Base-by-base conservation (phyloP, 1,140 invertebrate species). In the Elysia chlorotica region DNA sequence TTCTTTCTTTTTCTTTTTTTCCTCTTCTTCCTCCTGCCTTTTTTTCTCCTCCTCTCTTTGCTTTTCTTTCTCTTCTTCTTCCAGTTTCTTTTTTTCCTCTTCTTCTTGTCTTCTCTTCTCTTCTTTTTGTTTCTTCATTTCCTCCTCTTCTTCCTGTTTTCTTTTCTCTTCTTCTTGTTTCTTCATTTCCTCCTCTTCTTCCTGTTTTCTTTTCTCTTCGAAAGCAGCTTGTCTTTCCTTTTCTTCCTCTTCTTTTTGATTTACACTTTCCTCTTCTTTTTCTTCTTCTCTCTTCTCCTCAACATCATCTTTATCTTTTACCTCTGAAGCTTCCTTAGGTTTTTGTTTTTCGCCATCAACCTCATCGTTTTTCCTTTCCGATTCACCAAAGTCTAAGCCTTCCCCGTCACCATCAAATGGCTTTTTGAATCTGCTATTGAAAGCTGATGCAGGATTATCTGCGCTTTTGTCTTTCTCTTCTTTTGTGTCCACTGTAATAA, bases 311-410 rank as follows among this genome's bases (percentile, higher is more conserved):
- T 65, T 25, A 31, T 73, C 71, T 38, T 59, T 36, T 36, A 37
- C 30, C 48, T 65, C 38, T 33, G 41, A 38, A 28, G 48, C 74
- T 25, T 38, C 28, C 56, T 69, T 72, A 35, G 56, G 4, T 66
- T 74, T 72, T 37, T 74, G 66, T 41, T 70, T 31, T 17, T 74
- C 66, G 25, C 71, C 71, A 36, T 66, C 69, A 6, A 71, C 66
- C 36, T 74, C 71, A 36, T 66, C 69, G 37, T 53, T 33, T 59
- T 59, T 31, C 54, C 31, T 63, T 31, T 62, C 65, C 48, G 41
- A 66, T 1, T 23, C 63, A 38, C 61, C 23, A 6, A 71, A 28
- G 19, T 71, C 73, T 33, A 68, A 33, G 0, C 41, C 69, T 41
- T 62, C 74, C 53, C 66, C 74, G 30, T 56, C 56, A 53, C 72